Evolutionary conservation across 2,797 vertebrate genomes (phyloP).

Genomic region (Paguma larvata): DNA sequence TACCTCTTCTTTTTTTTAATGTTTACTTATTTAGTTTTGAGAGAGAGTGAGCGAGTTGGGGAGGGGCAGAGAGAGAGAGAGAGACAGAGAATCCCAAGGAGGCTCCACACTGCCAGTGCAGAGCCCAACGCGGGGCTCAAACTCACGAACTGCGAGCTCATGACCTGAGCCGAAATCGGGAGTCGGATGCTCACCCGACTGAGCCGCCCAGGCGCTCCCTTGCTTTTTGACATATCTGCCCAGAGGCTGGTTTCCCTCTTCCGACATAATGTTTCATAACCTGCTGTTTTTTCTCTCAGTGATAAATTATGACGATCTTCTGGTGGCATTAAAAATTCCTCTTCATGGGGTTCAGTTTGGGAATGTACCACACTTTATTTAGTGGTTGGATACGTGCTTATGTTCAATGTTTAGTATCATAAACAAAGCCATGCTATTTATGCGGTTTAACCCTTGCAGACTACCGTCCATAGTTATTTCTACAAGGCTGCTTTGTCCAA

Average conservation of each 20-base stretch:
- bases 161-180: too few species aligned
- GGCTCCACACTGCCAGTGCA: too few species aligned
- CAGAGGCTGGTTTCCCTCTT: neutral
- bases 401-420: neutral
- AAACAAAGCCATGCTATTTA: slow-evolving; percentile 32
- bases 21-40: too few species aligned
- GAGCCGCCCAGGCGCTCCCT: neutral
- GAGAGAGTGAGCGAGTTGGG: too few species aligned
- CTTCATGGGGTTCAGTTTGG: neutral
- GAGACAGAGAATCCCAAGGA: too few species aligned
- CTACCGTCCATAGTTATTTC: neutral
- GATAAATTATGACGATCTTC: neutral
- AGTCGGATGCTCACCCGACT: too few species aligned
- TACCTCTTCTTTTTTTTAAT: neutral
- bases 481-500: neutral
- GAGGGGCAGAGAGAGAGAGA: too few species aligned
- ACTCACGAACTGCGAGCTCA: too few species aligned
- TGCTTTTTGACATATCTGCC: neutral
- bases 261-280: neutral
- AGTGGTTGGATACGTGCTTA: neutral
- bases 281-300: neutral
- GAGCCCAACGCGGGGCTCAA: too few species aligned
- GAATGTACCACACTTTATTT: neutral
- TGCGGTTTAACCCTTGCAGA: slow-evolving; percentile 10
- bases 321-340: neutral